Evolutionary conservation across 2,797 vertebrate genomes (phyloP), one percentile per base, ranked within the genome.

Genomic region (Malacoctenus gilli): DNA sequence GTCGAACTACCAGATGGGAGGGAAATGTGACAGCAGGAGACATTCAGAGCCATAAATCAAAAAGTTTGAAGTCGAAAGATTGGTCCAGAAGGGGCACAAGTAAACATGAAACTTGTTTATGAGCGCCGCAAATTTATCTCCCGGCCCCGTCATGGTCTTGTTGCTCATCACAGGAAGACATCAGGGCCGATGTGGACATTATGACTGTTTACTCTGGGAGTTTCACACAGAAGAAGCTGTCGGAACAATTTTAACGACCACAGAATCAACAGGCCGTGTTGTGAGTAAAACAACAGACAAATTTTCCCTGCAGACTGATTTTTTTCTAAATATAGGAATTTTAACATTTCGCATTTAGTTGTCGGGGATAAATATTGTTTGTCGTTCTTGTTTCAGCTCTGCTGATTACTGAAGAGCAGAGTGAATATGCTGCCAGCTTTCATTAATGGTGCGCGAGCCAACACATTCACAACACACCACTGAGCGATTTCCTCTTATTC

Each of bases 1-100:
- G 21, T 59, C 18, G 15, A 46, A 20, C 14, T 36, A 35, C 31
- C 30, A 44, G 52, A 65, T 36, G 16, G n/a, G 36, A 43, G 8
- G 1, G 11, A 32, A 5, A 12, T 10, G 12, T 0, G 36, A 42
- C 56, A 19, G 5, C 1, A 4, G 0, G 5, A n/a, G 47, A 16
- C 15, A 51, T 44, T 1, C 2, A 20, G 38, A 35, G 31, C 16
- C 18, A 56, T 36, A 38, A 53, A 48, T 19, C 16, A 25, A 18
- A n/a, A 41, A 21, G 52, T 19, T 15, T 25, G 7, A 14, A 37
- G 46, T 16, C 37, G 34, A 51, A 21, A 5, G 21, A 44, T 28
- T 9, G 19, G 15, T 40, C 14, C 38, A 28, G 7, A 21, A 14
- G 49, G 16, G 18, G 19, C 1, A 40, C 14, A 4, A 2, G 28